Base-by-base conservation (phyloP, 2,888 invertebrate genomes). In the Actias luna region DNA sequence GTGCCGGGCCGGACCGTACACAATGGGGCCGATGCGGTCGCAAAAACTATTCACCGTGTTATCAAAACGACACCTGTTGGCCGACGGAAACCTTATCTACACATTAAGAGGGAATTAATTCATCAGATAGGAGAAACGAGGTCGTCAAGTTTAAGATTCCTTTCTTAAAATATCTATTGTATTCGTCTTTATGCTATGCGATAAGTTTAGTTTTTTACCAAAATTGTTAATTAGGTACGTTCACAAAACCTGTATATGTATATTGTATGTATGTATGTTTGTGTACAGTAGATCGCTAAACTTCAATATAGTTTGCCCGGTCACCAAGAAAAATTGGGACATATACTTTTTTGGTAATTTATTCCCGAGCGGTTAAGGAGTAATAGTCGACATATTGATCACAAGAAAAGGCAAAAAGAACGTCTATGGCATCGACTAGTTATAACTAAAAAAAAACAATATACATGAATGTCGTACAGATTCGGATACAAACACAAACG, bases 11-110 rank as follows among this genome's bases (percentile, higher is more conserved):
- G 50, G 63, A 55, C 62, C 65, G 63, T 64, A 63, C 66, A 80
- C 75, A 76, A 78, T 74, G 69, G n/a, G 67, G 63, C 71, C 77
- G 75, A 78, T 80, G 77, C 73, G 71, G 73, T 67, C 64, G 70
- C 71, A 75, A 80, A 78, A 86, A 88, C 87, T 87, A 88, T 85
- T 84, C 84, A 87, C 69, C 70, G 66, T 64, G 67, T 73, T 77
- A 72, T 77, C 73, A 69, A 39, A 64, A 59, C 64, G 61, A 55
- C 55, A 55, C 55, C 55, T 55, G 55, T 55, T 55, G 55, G 55
- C 55, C n/a, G 29, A 29, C 29, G 46, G 29, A 29, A 29, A 16
- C 55, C 55, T 55, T 55, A 55, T 55, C 55, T 55, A 29, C 29
- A 55, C 55, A 55, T 55, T 55, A 27, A 55, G 55, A 55, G 29